Percentiles rank a stretch among this genome's conserved stretches.
Conservation (phyloP, 1,140 invertebrate genomes). For the Babylonia areolata region DNA sequence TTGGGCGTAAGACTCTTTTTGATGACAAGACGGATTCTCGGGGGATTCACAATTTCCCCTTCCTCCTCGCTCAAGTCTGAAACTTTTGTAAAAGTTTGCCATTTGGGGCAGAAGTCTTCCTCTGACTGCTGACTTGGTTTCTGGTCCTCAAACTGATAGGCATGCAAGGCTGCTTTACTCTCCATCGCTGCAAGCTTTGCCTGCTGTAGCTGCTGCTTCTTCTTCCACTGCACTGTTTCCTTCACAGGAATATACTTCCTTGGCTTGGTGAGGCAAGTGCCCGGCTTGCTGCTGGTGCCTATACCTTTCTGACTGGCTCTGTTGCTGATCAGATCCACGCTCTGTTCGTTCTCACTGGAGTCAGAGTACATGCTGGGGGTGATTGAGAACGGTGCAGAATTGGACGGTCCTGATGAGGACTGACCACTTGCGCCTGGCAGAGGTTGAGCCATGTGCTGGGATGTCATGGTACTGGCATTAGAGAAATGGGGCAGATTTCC, state of each 20-base stretch:
- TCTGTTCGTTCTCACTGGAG: neutral
- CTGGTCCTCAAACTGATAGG: neutral
- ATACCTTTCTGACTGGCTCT: neutral
- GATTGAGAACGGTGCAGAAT: neutral
- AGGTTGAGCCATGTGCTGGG: neutral
- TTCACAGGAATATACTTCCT: neutral
- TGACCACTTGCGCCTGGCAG: neutral
- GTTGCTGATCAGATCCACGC: neutral
- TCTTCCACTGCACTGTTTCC: neutral
- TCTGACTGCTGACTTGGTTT: neutral
- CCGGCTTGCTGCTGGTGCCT: neutral
- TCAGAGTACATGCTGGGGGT: constrained; percentile 3
- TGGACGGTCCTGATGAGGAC: neutral
- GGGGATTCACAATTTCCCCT: neutral
- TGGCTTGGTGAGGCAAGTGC: neutral
- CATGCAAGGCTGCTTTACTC: neutral
- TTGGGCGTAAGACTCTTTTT: neutral
- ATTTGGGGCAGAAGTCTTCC: neutral
- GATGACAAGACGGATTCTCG: constrained; percentile 6
- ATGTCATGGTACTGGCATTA: neutral
- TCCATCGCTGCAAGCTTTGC: neutral
- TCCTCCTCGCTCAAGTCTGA: neutral
- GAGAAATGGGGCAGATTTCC: neutral
- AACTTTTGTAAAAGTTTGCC: neutral
- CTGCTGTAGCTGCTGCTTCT: neutral